Evolutionary conservation across 2,113 vertebrate species (phyloP).

Genomic region (Apus apus): DNA sequence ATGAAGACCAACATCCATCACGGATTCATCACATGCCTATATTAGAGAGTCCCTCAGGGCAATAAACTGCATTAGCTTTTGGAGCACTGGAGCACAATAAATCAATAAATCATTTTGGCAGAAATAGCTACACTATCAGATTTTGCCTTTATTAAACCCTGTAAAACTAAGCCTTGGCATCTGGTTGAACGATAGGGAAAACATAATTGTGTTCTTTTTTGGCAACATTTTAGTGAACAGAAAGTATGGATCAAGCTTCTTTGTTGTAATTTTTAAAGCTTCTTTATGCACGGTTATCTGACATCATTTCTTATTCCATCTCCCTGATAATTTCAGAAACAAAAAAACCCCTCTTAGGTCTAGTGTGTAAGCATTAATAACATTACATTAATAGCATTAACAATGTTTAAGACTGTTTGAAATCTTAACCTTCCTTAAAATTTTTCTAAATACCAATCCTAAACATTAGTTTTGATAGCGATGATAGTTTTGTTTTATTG

Average conservation of each 20-base stretch:
- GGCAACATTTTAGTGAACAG: not conserved
- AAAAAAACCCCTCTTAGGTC: not conserved
- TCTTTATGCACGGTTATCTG: not conserved
- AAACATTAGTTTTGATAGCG: not conserved
- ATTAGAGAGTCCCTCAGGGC: not conserved
- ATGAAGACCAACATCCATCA: not conserved
- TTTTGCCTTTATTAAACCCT: constrained; percentile 26
- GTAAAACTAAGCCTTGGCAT: not conserved
- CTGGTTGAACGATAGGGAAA: not conserved
- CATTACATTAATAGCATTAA: too few species aligned
- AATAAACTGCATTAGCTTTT: not conserved
- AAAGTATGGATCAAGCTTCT: not conserved
- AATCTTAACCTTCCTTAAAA: not conserved
- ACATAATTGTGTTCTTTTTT: not conserved
- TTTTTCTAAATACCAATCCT: not conserved
- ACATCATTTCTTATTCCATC: not conserved
- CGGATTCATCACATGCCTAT: not conserved
- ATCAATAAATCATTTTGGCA: not conserved
- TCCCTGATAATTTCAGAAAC: not conserved
- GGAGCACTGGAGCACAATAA: not conserved
- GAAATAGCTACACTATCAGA: not conserved
- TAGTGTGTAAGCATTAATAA: not conserved
- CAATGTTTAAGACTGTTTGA: not conserved
- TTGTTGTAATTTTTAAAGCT: not conserved
- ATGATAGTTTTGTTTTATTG: not conserved